Evolutionary conservation across 2,113 vertebrate species (phyloP).

Genomic region (Platysternon megacephalum): DNA sequence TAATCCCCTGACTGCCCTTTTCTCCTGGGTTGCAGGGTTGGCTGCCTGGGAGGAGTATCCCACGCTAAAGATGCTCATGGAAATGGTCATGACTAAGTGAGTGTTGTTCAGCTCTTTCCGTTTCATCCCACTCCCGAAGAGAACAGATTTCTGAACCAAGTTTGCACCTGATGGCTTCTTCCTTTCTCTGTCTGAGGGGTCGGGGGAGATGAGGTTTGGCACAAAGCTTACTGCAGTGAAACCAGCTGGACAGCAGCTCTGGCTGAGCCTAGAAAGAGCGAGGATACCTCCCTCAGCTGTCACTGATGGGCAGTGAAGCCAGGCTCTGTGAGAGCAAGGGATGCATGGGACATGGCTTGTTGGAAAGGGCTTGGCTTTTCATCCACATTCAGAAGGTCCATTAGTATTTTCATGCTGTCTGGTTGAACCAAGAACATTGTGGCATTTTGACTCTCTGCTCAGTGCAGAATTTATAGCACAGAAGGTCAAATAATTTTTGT

Average conservation of each 20-base stretch:
- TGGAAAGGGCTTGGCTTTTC: not conserved
- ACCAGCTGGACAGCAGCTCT: not conserved
- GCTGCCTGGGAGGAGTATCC: constrained; percentile 98
- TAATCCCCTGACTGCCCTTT: not conserved
- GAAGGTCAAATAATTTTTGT: not conserved
- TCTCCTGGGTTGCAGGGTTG: constrained; percentile 79
- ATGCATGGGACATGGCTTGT: not conserved
- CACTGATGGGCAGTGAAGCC: not conserved
- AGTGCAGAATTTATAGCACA: not conserved
- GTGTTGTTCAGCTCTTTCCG: not conserved
- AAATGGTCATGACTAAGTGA: constrained; percentile 99
- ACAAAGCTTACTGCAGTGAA: not conserved
- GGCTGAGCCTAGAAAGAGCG: not conserved
- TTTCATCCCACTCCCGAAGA: not conserved
- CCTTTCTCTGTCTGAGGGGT: not conserved
- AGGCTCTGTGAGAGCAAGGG: not conserved
- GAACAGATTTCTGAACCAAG: not conserved
- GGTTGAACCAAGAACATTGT: accelerated
- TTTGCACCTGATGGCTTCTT: not conserved
- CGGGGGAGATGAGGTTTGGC: not conserved
- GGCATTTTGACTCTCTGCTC: not conserved
- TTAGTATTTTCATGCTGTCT: accelerated
- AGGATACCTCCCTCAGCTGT: not conserved
- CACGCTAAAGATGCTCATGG: constrained; percentile 99
- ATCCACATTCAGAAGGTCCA: not conserved